These are phyloP conservation scores for Drosophila trichaetosa DNA, from an alignment of 2,888 invertebrate genomes.

Conservation along the genomic window DNA sequence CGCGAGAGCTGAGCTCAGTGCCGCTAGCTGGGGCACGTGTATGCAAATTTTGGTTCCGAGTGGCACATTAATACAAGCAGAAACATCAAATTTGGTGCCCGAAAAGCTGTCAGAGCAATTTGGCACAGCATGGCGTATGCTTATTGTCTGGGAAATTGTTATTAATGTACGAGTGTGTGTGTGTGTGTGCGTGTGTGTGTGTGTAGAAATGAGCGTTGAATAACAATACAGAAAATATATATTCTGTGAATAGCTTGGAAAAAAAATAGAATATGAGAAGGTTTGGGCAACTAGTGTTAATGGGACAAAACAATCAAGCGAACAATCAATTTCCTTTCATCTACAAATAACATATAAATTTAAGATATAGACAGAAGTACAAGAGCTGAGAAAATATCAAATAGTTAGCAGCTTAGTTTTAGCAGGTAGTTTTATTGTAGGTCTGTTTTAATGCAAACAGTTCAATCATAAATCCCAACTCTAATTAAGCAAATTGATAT, in stretches of 20 bases:
- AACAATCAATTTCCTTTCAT: not conserved
- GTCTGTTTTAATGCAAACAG: not conserved
- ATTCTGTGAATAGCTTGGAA: not conserved
- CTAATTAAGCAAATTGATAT: not conserved
- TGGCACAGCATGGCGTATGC: slow-evolving; percentile 66
- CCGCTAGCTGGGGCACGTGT: slow-evolving; percentile 41
- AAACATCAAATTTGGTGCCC: slow-evolving; percentile 29
- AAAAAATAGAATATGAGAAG: not conserved
- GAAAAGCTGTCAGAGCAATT: slow-evolving; percentile 57
- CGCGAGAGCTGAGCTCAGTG: not conserved
- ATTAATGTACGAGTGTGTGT: slow-evolving; percentile 33
- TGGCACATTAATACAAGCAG: slow-evolving; percentile 20
- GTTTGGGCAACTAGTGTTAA: not conserved
- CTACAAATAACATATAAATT: not conserved
- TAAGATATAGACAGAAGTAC: not conserved
- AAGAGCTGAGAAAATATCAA: not conserved
- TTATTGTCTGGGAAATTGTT: slow-evolving; percentile 59
- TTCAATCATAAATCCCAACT: not conserved
- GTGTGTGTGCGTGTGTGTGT: slow-evolving; percentile 4
- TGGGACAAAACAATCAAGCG: not conserved
- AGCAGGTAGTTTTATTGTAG: not conserved
- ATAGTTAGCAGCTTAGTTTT: not conserved
- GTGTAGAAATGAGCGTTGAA: slow-evolving; percentile 3
- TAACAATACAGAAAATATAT: not conserved
- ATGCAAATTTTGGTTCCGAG: slow-evolving; percentile 44